These are phyloP conservation scores for Dipodomys spectabilis DNA, from an alignment of 2,113 vertebrate genomes.

Conservation along the genomic window DNA sequence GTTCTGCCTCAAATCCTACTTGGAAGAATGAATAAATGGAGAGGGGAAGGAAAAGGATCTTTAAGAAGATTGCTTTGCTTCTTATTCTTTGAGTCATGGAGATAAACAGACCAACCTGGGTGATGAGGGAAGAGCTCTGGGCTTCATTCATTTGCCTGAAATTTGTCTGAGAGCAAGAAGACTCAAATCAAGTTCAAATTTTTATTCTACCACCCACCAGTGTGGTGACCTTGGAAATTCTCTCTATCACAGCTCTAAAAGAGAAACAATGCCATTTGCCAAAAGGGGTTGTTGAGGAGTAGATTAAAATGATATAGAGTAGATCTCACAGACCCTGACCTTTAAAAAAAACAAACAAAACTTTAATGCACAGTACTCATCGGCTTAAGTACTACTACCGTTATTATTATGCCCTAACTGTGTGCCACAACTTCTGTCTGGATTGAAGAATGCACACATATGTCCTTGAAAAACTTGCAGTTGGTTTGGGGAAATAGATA, in stretches of 20 bases:
- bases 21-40: background rate
- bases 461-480: background rate
- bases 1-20: background rate
- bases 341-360: background rate
- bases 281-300: background rate
- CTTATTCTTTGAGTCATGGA: background rate
- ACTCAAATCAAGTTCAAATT: background rate
- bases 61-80: conserved; percentile 4
- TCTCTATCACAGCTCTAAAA: background rate
- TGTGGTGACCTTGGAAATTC: background rate
- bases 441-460: background rate
- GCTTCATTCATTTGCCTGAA: background rate
- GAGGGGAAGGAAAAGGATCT: background rate
- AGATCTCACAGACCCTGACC: rapidly evolving
- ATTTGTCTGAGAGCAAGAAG: background rate
- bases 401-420: background rate
- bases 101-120: background rate
- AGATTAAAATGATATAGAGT: background rate
- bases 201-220: background rate
- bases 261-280: background rate
- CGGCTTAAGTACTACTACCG: background rate
- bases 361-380: background rate
- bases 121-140: background rate
- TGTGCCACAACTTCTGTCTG: background rate
- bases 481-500: conserved; percentile 8